Conservation (phyloP, 1,140 invertebrate species). For the Nilaparvata lugens region DNA sequence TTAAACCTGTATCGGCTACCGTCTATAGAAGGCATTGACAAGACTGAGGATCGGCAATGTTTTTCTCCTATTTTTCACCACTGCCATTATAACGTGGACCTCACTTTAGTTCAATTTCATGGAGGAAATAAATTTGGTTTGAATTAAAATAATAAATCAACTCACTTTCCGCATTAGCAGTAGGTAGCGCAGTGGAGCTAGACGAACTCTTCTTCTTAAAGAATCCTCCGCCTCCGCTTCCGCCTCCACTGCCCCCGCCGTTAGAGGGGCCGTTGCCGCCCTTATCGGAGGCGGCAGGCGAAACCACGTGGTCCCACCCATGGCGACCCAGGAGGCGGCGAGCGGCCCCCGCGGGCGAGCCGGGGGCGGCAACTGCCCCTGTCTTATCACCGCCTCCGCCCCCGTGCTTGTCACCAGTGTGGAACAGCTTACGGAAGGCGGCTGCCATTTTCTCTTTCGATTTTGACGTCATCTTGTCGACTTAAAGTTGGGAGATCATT, state of each 20-base stretch:
- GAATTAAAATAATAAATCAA: too few relatives aligned
- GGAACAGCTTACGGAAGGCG: slow-evolving; percentile 65
- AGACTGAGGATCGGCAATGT: too few relatives aligned
- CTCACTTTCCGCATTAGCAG: neutral
- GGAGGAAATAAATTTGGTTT: too few relatives aligned
- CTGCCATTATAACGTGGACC: too few relatives aligned
- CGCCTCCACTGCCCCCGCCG: too few relatives aligned
- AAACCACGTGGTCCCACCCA: slow-evolving; percentile 48
- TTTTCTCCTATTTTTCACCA: too few relatives aligned
- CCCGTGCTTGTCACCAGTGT: slow-evolving; percentile 51
- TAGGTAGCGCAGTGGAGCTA: slow-evolving; percentile 17
- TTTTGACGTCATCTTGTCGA: slow-evolving; percentile 51
- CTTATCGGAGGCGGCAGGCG: slow-evolving; percentile 47
- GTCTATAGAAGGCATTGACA: too few relatives aligned
- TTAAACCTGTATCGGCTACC: too few relatives aligned
- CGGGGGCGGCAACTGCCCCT: slow-evolving; percentile 38
- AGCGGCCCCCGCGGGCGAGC: slow-evolving; percentile 42
- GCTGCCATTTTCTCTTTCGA: slow-evolving; percentile 63
- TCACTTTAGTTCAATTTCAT: too few relatives aligned
- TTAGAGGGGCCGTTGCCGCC: slow-evolving; percentile 35
- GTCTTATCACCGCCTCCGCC: slow-evolving; percentile 21
- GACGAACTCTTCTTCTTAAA: slow-evolving; percentile 33
- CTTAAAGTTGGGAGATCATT: too few relatives aligned
- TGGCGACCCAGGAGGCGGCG: slow-evolving; percentile 44
- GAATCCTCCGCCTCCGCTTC: slow-evolving; percentile 24